Base-by-base conservation (phyloP, 2,113 vertebrate species). In the Halcyon senegalensis region DNA sequence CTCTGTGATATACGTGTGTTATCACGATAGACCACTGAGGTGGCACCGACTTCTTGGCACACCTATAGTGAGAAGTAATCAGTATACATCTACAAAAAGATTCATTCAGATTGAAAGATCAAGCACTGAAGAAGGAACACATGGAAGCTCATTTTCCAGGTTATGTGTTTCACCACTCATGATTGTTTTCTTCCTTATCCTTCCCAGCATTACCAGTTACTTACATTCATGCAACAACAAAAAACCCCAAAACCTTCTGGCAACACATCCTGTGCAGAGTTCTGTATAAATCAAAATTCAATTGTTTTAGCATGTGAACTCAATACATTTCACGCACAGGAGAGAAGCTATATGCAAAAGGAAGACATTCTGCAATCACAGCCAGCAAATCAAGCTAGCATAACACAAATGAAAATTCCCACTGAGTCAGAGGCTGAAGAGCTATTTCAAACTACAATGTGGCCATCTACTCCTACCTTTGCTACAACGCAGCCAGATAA, bases 351-450 rank as follows among this genome's bases (percentile, higher is more conserved):
- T 56, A 94, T 93, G 90, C 80, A 90, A 92, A 97, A 93, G 13
- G 19, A 68, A 69, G 18, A 33, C 16, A 82, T 87, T 89, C 77
- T 82, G 95, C 91, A 87, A 85, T 79, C 92, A 85, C 58, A 76
- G 66, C 16, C 69, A 84, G 86, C 67, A 91, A 97, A 94, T 69
- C 93, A 89, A 94, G 80, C 39, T 31, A 69, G 44, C 0, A 0
- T 50, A 91, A 84, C 39, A 87, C 33, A 94, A 90, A 92, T 53
- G 48, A 95, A 97, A 96, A 96, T 75, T 60, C 80, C 77, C 46
- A 62, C 35, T 25, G 84, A 82, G 90, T 41, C 84, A 92, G 69
- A 84, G 69, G 77, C 46, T 35, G 74, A 96, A 92, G 64, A 90
- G 73, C 31, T 84, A 76, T 87, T 82, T 89, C 83, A 84, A 91